A percentile compares a stretch with the other conserved stretches of the same genome.
Conservation (phyloP, 2,888 invertebrate genomes). For the Xanthorhoe designata region DNA sequence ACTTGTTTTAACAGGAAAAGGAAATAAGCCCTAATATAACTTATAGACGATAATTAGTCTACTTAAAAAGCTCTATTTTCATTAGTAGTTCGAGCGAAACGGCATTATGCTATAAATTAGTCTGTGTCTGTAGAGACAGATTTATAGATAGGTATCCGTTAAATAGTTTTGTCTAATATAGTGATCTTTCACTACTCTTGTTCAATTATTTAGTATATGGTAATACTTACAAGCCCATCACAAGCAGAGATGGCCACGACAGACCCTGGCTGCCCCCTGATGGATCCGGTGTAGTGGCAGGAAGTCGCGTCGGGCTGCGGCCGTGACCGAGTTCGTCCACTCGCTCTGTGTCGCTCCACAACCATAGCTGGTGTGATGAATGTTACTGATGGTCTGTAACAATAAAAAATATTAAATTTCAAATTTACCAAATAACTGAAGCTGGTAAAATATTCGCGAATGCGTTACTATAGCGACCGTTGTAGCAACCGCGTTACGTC, state of each 20-base stretch:
- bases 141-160: background rate
- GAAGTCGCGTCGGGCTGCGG: constrained; percentile 81
- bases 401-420: no score
- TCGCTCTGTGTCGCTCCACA: constrained; percentile 88
- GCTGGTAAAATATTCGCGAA: no score
- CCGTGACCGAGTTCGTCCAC: constrained; percentile 80
- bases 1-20: constrained; percentile 5
- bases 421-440: no score
- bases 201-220: background rate
- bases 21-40: background rate
- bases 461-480: no score
- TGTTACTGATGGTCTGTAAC: constrained; percentile 86
- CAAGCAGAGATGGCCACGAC: constrained; percentile 93
- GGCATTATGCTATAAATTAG: background rate
- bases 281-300: constrained; percentile 92
- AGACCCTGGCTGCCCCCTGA: constrained; percentile 89
- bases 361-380: constrained; percentile 90
- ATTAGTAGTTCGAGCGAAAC: no score
- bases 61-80: background rate
- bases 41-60: background rate
- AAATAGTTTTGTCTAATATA: no score
- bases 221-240: constrained; percentile 91
- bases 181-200: no score
- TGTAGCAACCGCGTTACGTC: no score
- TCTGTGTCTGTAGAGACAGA: background rate